These are phyloP conservation scores for Ochropacha duplaris DNA, from an alignment of 2,888 invertebrate genomes.

Conservation along the genomic window DNA sequence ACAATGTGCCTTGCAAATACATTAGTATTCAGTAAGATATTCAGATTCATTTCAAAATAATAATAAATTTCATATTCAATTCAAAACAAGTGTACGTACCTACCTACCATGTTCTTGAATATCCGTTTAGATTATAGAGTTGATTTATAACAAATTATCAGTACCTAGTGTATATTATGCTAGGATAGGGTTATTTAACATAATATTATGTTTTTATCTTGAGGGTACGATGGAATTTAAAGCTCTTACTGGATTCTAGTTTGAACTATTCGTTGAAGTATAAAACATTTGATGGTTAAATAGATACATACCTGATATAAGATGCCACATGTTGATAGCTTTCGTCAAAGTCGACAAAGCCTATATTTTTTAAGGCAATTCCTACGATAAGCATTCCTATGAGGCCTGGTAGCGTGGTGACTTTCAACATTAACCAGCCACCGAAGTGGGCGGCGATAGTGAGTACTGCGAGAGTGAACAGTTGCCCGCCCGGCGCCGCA, in stretches of 20 bases:
- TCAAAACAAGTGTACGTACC: too few species aligned
- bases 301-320: constrained; percentile 84
- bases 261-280: too few species aligned
- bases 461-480: constrained; percentile 89
- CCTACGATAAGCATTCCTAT: constrained; percentile 95
- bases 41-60: too few species aligned
- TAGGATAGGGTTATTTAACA: too few species aligned
- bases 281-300: neutral
- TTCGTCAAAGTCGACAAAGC: constrained; percentile 87
- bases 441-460: constrained; percentile 91
- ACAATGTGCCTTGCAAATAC: too few species aligned
- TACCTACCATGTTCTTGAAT: too few species aligned
- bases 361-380: constrained; percentile 87
- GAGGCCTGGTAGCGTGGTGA: constrained; percentile 91
- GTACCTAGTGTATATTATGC: too few species aligned
- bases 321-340: constrained; percentile 86
- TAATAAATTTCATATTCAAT: too few species aligned
- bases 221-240: neutral
- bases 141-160: too few species aligned
- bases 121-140: too few species aligned
- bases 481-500: constrained; percentile 92
- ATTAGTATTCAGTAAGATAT: too few species aligned
- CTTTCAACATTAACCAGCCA: constrained; percentile 89
- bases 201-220: too few species aligned
- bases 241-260: neutral